Percentiles rank a stretch among this genome's conserved stretches.
Evolutionary conservation across 23 tunicate genomes (phyloP).

Genomic region (Ciona savignyi): DNA sequence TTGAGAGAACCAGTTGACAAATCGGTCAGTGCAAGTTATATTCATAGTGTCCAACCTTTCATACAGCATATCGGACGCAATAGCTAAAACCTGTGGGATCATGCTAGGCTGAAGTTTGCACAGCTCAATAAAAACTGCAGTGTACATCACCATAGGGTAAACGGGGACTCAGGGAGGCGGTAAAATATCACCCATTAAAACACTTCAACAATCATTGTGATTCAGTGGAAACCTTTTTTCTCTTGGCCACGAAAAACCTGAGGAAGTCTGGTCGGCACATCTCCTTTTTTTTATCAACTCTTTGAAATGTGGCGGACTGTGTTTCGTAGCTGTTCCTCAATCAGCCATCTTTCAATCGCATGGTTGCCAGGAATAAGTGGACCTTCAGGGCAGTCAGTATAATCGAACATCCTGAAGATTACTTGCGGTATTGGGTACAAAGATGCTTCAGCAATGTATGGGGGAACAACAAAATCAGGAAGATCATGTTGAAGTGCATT

Average conservation of each 20-base stretch:
- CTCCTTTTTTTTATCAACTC: conserved; percentile 85
- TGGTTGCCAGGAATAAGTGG: conserved; percentile 86
- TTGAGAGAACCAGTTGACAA: conserved; percentile 96
- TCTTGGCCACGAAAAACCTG: conserved; percentile 30
- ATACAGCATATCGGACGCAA: conserved; percentile 97
- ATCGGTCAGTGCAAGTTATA: conserved; percentile 69
- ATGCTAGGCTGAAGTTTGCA: conserved; percentile 90
- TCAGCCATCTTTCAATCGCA: conserved; percentile 86
- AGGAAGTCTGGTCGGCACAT: conserved; percentile 64
- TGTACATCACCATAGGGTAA: conserved; percentile 56
- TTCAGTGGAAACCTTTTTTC: conserved; percentile 72
- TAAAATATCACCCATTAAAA: conserved; percentile 78
- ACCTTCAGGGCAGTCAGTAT: conserved; percentile 95
- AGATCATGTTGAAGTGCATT: conserved; percentile 81
- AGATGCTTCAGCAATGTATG: conserved; percentile 60
- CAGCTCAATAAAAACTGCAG: conserved; percentile 82
- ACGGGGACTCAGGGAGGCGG: conserved; percentile 73
- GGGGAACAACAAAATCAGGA: conserved; percentile 80
- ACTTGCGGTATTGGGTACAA: conserved; percentile 78
- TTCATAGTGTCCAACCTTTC: conserved; percentile 92
- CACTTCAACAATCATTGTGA: conserved; percentile 63
- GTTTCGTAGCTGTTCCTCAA: conserved; percentile 64
- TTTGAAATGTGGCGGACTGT: conserved; percentile 38
- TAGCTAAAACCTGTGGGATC: conserved; percentile 97
- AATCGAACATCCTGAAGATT: conserved; percentile 89